These are phyloP conservation scores for Ectemnius lituratus DNA, from an alignment of 2,888 invertebrate genomes.

Conservation along the genomic window DNA sequence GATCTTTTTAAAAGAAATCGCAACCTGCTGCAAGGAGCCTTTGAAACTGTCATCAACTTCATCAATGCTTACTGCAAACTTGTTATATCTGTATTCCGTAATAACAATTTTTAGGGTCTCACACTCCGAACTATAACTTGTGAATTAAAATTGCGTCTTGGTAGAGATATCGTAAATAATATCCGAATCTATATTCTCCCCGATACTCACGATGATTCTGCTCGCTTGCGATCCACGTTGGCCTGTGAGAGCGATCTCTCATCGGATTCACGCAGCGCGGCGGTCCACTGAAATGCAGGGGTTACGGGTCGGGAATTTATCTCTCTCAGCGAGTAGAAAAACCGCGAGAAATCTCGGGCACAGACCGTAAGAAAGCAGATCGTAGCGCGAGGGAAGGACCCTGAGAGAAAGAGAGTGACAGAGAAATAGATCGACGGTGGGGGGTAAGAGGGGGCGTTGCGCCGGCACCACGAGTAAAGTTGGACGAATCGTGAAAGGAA, in stretches of 20 bases:
- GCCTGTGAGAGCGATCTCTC: conserved; percentile 41
- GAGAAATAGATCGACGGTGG: not conserved
- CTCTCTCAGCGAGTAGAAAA: conserved; percentile 53
- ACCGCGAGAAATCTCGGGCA: conserved; percentile 61
- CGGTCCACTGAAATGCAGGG: conserved; percentile 42
- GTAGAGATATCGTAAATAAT: not conserved
- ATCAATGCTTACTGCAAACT: no score
- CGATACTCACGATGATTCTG: not conserved
- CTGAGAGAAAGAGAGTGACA: not conserved
- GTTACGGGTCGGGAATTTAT: conserved; percentile 59
- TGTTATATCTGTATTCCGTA: no score
- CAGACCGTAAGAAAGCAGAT: conserved; percentile 45
- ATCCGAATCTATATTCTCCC: not conserved
- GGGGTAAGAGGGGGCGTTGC: not conserved
- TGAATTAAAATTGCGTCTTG: not conserved
- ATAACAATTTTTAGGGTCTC: no score
- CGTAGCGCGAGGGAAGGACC: conserved; percentile 15
- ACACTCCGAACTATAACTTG: no score
- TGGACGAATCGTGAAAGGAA: not conserved
- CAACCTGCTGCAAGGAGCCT: no score
- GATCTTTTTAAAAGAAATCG: no score
- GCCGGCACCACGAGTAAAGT: not conserved
- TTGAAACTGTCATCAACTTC: no score
- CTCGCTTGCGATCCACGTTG: conserved; percentile 6
- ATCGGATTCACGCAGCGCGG: conserved; percentile 37